Base-by-base conservation (phyloP, 2,888 invertebrate genomes). In the Exocentrus adspersus region DNA sequence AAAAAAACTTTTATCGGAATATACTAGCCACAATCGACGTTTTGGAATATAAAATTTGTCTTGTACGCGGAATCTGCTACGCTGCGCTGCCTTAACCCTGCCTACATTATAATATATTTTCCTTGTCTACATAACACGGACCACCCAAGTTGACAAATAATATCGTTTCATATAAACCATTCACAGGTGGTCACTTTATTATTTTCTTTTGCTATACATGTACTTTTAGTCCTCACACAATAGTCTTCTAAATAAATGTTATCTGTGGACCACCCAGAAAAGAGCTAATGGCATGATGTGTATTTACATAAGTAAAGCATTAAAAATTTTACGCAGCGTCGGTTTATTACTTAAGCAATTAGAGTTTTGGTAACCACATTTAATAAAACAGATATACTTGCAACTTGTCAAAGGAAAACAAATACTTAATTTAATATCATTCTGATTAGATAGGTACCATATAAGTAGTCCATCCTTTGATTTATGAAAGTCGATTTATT, bases 111-210 rank as follows among this genome's bases (percentile, higher is more conserved):
- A n/a, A 2, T 17, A n/a, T 16, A 20, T 43, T 21, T 41, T 37
- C 41, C 58, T 48, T 48, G 14, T 37, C 32, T 37, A 45, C n/a
- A 56, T 42, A 56, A 37, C 37, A 12, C 43, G 21, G 60, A 60
- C 52, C 58, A 60, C 52, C 24, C 45, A 28, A 30, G 43, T 17
- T 58, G 43, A 41, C 54, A 59, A 60, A n/a, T 37, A 37, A 37
- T 53, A 61, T 57, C 43, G 3, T 41, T 46, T 57, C 28, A 20
- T 20, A 65, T 19, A 12, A 62, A 32, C 43, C 56, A 10, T 64
- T 60, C 59, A 21, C 48, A 37, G 57, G 43, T 60, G 41, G 41
- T 61, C 41, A 61, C 37, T 60, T 60, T 51, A 60, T 45, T 60
- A 51, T 60, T 45, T 50, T 43, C 50, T 51, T 59, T 41, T 57